A percentile compares a stretch with the other conserved stretches of the same genome.
phyloP scores from a whole-genome alignment of 2,888 invertebrate species.

The Aquatica leii region DNA sequence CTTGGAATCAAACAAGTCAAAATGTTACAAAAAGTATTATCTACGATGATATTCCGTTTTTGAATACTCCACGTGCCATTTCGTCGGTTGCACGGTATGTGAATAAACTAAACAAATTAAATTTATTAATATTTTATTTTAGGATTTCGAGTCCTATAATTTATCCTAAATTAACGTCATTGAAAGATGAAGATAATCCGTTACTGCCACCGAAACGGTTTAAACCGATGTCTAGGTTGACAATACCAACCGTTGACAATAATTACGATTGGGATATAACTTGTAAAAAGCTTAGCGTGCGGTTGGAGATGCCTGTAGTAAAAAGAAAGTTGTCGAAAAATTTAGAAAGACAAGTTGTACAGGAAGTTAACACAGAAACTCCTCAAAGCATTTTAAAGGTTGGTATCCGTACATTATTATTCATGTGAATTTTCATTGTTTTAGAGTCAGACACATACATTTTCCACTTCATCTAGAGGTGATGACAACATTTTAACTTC shows the following conservation, averaged over 20 bases:
- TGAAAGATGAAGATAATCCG: slow-evolving; percentile 29
- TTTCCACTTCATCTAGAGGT: not conserved
- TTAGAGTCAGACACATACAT: not conserved
- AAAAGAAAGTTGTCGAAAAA: slow-evolving; percentile 53
- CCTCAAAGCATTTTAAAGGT: slow-evolving; percentile 76
- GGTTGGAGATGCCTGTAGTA: slow-evolving; percentile 67
- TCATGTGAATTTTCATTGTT: not conserved
- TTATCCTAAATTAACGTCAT: slow-evolving; percentile 41
- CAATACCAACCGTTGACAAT: slow-evolving; percentile 19
- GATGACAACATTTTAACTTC: too few species aligned
- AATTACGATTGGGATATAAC: not conserved
- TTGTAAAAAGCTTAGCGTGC: slow-evolving; percentile 17
- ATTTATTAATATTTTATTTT: not conserved
- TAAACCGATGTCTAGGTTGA: slow-evolving; percentile 35
- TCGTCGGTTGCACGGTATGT: too few species aligned
- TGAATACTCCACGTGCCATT: slow-evolving; percentile 65
- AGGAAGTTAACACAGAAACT: slow-evolving; percentile 53
- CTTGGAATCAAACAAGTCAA: slow-evolving; percentile 57
- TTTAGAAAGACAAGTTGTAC: not conserved
- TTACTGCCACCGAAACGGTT: slow-evolving; percentile 44
- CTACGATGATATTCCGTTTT: slow-evolving; percentile 68
- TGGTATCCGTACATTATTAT: slow-evolving; percentile 11
- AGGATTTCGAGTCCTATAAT: slow-evolving; percentile 39
- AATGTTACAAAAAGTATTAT: slow-evolving; percentile 42
- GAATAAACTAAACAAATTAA: too few species aligned